A percentile compares a stretch with the other conserved stretches of the same genome.
Conservation (phyloP, 1,140 invertebrate genomes). For the Oscheius sp. region DNA sequence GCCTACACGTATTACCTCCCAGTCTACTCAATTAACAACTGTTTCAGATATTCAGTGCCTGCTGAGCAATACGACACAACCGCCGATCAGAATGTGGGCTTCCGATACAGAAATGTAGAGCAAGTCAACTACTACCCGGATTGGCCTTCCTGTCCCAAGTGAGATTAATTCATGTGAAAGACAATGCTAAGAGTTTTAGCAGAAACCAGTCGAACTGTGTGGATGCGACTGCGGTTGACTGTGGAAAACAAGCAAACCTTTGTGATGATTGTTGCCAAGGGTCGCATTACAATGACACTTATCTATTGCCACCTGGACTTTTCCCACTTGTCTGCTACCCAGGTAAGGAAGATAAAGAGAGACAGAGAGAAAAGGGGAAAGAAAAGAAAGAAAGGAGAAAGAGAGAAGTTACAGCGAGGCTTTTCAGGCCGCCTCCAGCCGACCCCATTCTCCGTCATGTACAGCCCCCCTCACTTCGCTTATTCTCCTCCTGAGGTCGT, state of each 20-base stretch:
- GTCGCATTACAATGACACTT: slow-evolving; percentile 40
- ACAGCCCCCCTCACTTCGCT: slow-evolving; percentile 35
- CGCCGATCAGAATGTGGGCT: slow-evolving; percentile 42
- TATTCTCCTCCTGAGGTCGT: slow-evolving; percentile 26
- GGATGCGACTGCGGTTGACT: slow-evolving; percentile 12
- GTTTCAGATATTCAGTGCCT: slow-evolving; percentile 23
- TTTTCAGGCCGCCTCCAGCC: slow-evolving; percentile 22
- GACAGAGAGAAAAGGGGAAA: neutral
- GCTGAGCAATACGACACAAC: slow-evolving; percentile 44
- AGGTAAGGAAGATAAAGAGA: slow-evolving; percentile 23
- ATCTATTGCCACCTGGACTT: slow-evolving; percentile 46
- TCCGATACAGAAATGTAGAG: slow-evolving; percentile 46
- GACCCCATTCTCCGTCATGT: slow-evolving; percentile 37
- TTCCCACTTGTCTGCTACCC: slow-evolving; percentile 47
- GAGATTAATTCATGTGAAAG: neutral
- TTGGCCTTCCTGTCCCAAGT: slow-evolving; percentile 44
- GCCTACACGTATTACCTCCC: slow-evolving; percentile 17
- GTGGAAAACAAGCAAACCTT: slow-evolving; percentile 30
- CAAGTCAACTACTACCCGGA: slow-evolving; percentile 46
- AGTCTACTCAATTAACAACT: neutral
- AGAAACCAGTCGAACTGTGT: slow-evolving; percentile 22
- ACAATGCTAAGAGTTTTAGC: slow-evolving; percentile 12
- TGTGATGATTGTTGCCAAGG: slow-evolving; percentile 42
- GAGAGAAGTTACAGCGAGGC: neutral
- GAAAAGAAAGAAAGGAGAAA: neutral